A percentile compares a stretch with the other conserved stretches of the same genome.
phyloP scores from a whole-genome alignment of 2,888 invertebrate species.

The Andricus quercusramuli region DNA sequence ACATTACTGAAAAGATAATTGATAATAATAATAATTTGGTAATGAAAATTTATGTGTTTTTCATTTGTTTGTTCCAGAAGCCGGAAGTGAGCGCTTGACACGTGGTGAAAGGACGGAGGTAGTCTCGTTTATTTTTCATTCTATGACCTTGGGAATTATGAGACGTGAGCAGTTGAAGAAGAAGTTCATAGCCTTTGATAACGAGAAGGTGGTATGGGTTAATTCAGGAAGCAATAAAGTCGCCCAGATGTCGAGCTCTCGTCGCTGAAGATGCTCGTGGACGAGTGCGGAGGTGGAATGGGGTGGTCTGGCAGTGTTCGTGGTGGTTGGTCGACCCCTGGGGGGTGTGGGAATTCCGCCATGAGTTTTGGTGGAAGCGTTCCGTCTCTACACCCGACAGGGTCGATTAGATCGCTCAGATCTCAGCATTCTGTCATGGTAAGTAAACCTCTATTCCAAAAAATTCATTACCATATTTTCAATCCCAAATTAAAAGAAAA shows the following conservation, averaged over 20 bases:
- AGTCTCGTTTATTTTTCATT: neutral
- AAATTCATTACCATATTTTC: neutral
- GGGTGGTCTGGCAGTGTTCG: conserved; percentile 65
- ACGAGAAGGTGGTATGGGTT: conserved; percentile 23
- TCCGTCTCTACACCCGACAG: conserved; percentile 74
- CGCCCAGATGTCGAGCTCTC: conserved; percentile 22
- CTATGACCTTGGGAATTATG: neutral
- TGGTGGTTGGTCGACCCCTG: conserved; percentile 74
- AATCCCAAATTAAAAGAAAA: neutral
- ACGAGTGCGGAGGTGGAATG: conserved; percentile 71
- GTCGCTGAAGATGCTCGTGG: conserved; percentile 69
- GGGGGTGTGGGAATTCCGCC: conserved; percentile 72
- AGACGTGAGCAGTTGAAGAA: neutral
- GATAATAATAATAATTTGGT: too few species aligned
- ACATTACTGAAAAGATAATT: too few species aligned
- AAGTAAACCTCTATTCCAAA: conserved; percentile 42
- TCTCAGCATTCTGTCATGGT: conserved; percentile 75
- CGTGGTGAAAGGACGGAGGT: neutral
- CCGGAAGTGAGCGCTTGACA: neutral
- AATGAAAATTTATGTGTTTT: neutral
- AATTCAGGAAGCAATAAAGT: conserved; percentile 31
- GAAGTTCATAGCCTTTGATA: conserved; percentile 7
- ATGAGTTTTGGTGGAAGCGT: conserved; percentile 77
- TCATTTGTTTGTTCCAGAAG: neutral
- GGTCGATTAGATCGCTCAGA: conserved; percentile 73